phyloP scores from a whole-genome alignment of 2,888 invertebrate genomes.

The Sarcophaga caerulescens region DNA sequence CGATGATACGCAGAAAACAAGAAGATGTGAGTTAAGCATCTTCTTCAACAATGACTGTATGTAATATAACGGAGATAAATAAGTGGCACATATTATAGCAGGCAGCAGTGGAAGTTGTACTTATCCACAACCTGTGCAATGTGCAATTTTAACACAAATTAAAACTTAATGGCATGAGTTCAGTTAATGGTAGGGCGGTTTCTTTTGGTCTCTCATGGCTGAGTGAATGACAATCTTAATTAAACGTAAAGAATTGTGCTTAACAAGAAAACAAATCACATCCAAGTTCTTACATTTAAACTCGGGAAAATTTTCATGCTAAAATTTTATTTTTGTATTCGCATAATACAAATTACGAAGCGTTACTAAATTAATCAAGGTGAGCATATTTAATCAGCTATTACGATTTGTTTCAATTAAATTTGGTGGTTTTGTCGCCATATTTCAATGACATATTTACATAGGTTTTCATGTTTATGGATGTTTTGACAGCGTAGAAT shows the following conservation, averaged over 20 bases:
- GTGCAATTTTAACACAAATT: constrained; percentile 1
- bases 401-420: too few relatives aligned
- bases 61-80: too few relatives aligned
- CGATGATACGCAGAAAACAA: neutral
- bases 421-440: too few relatives aligned
- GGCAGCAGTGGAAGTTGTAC: neutral
- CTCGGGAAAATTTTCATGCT: neutral
- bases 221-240: constrained; percentile 70
- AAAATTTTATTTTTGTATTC: neutral
- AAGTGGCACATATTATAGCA: neutral
- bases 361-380: too few relatives aligned
- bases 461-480: too few relatives aligned
- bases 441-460: too few relatives aligned
- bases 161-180: constrained; percentile 42
- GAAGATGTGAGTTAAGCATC: neutral
- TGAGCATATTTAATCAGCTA: too few relatives aligned
- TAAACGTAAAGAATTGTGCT: constrained; percentile 63
- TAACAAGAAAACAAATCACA: neutral
- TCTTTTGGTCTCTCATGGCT: constrained; percentile 44
- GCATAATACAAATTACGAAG: too few relatives aligned
- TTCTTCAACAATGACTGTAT: too few relatives aligned
- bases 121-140: constrained; percentile 1
- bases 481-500: too few relatives aligned
- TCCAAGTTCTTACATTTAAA: neutral
- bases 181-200: neutral